Base-by-base conservation (phyloP, 2,113 vertebrate genomes). In the Onychostruthus taczanowskii region DNA sequence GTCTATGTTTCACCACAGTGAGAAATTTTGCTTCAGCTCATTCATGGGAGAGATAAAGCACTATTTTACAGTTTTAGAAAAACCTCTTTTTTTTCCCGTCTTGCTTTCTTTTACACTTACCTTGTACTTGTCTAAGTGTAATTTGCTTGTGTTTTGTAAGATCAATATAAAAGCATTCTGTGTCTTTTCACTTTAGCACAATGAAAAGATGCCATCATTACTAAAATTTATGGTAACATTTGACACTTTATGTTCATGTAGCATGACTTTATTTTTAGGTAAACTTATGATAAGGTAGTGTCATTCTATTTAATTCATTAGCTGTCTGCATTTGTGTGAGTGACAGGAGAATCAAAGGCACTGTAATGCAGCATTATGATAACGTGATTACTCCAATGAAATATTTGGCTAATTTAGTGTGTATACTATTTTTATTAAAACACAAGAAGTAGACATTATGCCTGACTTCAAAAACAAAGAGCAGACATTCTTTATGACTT, bases 61-160 rank as follows among this genome's bases (percentile, higher is more conserved):
- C 17, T 21, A 5, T 41, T 67, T 58, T 66, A 41, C 16, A 62
- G 4, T 23, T 84, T 67, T 21, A 55, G 23, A 73, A 90, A 75
- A 64, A 19, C 7, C 8, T 62, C 7, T 6, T 44, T 52, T 61
- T 61, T 13, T 7, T 44, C 3, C 2, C 3, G 0, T 56, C 47
- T 35, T 59, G 4, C 8, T 53, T 78, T 56, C 41, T 69, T 72
- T 6, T 61, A 46, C 13, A 15, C 20, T 49, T 83, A 27, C 1
- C 35, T 19, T 79, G 28, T 58, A 44, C 20, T 70, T 62, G 11
- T 50, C 58, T 43, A 47, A 49, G 33, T 19, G 11, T n/a, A 41
- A 70, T 53, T 78, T 78, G 5, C 6, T 69, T 64, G 13, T 7
- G 16, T 85, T 78, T 81, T 63, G 23, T 61, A 64, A 73, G 24